Evolutionary conservation across 2,888 invertebrate species (phyloP), one percentile per base, ranked within the genome.

Genomic region (Hemaris fuciformis): DNA sequence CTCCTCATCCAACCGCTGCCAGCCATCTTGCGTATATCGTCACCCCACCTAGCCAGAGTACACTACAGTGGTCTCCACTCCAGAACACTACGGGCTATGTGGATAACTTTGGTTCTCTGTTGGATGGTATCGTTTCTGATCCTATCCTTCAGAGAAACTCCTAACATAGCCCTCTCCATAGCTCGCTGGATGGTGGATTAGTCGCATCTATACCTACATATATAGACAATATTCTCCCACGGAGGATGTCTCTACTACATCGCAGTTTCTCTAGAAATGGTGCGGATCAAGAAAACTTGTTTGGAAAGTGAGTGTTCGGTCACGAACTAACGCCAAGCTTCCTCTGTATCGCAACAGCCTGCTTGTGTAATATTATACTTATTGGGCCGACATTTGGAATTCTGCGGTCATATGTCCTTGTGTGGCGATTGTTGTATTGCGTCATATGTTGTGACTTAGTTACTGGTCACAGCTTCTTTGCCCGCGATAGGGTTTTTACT

Each of bases 251-350:
- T n/a, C 23, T 41, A 27, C 27, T 56, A 57, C 64, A 61, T 57
- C 66, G 69, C 64, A 68, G 77, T 81, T 77, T 78, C 74, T 65
- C 78, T 81, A 77, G 79, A 83, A 84, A 87, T 82, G 80, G 85
- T 77, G 75, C 74, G 81, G 81, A 82, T 80, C 80, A 76, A 70
- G 74, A 80, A 22, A 89, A 88, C 90, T 70, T 76, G 90, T 89
- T 88, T 60, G 83, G 90, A 89, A 90, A 89, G 89, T 84, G 75
- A 76, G 74, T 74, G 38, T 38, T 38, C 64, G 72, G 69, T 72
- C 77, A 72, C 75, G 71, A 76, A 83, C 84, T 79, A 81, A 68
- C 76, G 70, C 65, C 38, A 38, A 5, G 38, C 38, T 38, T 38
- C 38, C 38, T 38, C 38, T n/a, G 38, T 38, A 38, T 38, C 38